Conservation (phyloP, 2,113 vertebrate genomes). For the Charadrius vociferus region DNA sequence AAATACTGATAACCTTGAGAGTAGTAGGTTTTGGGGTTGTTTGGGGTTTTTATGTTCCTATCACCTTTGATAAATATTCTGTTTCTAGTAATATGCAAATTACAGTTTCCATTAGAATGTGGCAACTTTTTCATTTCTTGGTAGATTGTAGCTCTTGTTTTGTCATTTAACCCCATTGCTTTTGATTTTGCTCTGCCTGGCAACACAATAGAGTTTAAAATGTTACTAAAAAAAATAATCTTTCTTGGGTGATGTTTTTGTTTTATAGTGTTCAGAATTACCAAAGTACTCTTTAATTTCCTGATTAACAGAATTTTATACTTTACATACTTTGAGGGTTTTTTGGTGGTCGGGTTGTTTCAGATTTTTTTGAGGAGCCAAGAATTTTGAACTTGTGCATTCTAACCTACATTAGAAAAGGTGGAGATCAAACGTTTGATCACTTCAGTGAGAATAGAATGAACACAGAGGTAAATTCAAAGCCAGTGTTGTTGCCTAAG, state of each 20-base stretch:
- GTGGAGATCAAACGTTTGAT: not conserved
- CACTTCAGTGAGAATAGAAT: not conserved
- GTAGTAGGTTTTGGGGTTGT: not conserved
- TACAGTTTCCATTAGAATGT: not conserved
- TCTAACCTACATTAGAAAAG: not conserved
- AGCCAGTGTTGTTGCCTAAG: not conserved
- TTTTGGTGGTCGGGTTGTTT: not conserved
- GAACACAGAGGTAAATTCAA: not conserved
- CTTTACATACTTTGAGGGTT: rapidly evolving
- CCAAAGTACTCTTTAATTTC: not conserved
- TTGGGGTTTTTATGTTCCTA: not conserved
- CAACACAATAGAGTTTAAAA: not conserved
- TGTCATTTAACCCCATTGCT: not conserved
- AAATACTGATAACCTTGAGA: not conserved
- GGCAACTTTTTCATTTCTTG: not conserved
- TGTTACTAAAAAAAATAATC: not conserved
- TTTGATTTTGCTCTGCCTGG: not conserved
- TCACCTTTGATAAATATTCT: not conserved
- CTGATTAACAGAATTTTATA: not conserved
- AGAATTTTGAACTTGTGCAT: not conserved
- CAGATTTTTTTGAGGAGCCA: not conserved
- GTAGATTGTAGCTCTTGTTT: not conserved
- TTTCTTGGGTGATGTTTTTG: not conserved
- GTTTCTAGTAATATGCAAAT: not conserved
- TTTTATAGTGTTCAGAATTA: not conserved